A percentile compares a stretch with the other conserved stretches of the same genome.
Evolutionary conservation across 2,888 invertebrate genomes (phyloP).

Genomic region (Campaea margaritaria): DNA sequence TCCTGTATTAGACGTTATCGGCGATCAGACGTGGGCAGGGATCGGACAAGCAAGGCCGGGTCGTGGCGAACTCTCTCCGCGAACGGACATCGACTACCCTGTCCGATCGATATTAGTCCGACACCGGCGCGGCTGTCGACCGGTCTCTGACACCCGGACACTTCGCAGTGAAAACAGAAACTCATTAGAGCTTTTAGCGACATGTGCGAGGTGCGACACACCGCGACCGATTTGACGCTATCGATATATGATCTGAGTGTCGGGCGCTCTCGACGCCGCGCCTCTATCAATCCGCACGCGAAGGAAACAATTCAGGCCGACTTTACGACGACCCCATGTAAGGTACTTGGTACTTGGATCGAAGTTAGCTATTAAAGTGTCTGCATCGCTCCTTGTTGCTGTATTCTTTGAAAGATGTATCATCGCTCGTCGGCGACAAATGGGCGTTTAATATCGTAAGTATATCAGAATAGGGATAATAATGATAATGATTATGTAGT

Average conservation of each 20-base stretch:
- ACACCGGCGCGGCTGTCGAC: conserved; percentile 44
- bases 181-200: conserved; percentile 71
- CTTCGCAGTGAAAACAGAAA: conserved; percentile 66
- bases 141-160: conserved; percentile 61
- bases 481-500: too few species aligned
- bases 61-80: conserved; percentile 64
- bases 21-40: conserved; percentile 60
- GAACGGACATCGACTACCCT: conserved; percentile 44
- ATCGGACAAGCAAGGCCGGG: conserved; percentile 48
- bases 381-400: conserved; percentile 57
- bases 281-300: conserved; percentile 28
- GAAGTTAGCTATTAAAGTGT: conserved; percentile 50
- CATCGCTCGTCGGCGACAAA: conserved; percentile 41
- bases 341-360: conserved; percentile 36
- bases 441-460: conserved; percentile 39
- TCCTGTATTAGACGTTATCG: conserved; percentile 68
- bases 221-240: conserved; percentile 57
- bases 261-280: conserved; percentile 38
- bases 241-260: conserved; percentile 56
- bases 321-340: conserved; percentile 48
- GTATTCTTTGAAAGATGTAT: conserved; percentile 56
- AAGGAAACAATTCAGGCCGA: conserved; percentile 31
- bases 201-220: conserved; percentile 60
- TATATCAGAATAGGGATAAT: too few species aligned
- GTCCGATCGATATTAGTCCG: conserved; percentile 68